phyloP scores from a whole-genome alignment of 1,140 invertebrate species.

The Drosophila rhopaloa region DNA sequence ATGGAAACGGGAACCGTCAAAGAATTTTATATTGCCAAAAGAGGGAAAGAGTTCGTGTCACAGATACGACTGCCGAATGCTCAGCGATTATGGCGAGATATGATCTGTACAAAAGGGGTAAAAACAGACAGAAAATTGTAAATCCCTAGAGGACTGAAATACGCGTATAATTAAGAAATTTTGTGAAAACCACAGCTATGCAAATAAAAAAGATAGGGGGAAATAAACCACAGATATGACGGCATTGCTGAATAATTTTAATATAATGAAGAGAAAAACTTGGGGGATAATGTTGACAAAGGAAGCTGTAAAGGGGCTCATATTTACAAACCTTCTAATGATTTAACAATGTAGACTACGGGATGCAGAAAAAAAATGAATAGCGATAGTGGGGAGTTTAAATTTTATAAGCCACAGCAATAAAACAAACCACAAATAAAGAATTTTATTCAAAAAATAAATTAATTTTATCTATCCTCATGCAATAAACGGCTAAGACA shows the following conservation, averaged over 20 bases:
- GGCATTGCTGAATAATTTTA: background rate
- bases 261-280: background rate
- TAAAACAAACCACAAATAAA: too few species aligned
- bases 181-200: background rate
- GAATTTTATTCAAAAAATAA: too few species aligned
- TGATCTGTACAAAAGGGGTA: slow-evolving; percentile 3
- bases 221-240: background rate
- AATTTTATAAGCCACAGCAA: too few species aligned
- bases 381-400: too few species aligned
- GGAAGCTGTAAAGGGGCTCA: too few species aligned
- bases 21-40: slow-evolving; percentile 67
- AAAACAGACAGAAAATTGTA: slow-evolving; percentile 1
- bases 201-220: background rate
- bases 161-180: slow-evolving; percentile 31
- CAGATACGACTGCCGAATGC: slow-evolving; percentile 8
- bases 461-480: too few species aligned
- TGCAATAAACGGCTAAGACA: too few species aligned
- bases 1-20: slow-evolving; percentile 58
- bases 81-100: slow-evolving; percentile 5
- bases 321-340: too few species aligned
- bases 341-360: too few species aligned
- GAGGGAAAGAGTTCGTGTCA: slow-evolving; percentile 22
- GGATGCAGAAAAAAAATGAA: too few species aligned
- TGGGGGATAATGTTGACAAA: background rate
- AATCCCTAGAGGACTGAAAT: background rate